These are phyloP conservation scores for Trichonephila clavipes DNA, from an alignment of 1,140 invertebrate genomes.

Conservation along the genomic window DNA sequence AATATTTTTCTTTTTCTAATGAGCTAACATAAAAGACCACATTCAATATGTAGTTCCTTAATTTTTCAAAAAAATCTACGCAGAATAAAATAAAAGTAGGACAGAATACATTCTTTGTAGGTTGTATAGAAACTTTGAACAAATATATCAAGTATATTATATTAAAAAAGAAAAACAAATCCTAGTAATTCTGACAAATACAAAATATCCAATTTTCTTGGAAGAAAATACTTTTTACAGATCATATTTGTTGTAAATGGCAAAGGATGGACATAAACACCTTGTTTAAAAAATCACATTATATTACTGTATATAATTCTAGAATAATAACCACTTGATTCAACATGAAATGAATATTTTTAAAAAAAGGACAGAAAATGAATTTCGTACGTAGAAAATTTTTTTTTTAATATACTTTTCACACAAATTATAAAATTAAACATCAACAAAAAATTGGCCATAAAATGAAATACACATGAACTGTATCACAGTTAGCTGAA, in stretches of 20 bases:
- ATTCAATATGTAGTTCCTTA: too few relatives aligned
- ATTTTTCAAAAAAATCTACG: too few relatives aligned
- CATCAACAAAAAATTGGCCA: background rate
- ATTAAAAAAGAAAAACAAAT: too few relatives aligned
- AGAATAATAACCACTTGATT: too few relatives aligned
- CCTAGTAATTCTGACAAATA: too few relatives aligned
- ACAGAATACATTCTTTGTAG: too few relatives aligned
- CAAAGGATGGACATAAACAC: background rate
- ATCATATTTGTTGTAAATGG: background rate
- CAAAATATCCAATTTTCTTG: too few relatives aligned
- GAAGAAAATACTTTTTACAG: background rate
- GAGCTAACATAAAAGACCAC: too few relatives aligned
- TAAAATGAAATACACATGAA: background rate
- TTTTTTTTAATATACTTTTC: background rate
- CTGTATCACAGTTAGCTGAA: constrained; percentile 37
- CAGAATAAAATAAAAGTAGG: too few relatives aligned
- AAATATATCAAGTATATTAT: too few relatives aligned
- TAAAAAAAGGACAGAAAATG: background rate
- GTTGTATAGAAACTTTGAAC: too few relatives aligned
- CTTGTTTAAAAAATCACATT: background rate
- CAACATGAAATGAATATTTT: background rate
- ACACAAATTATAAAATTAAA: background rate
- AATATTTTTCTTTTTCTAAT: too few relatives aligned
- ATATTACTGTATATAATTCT: background rate
- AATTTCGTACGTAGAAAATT: background rate